Evolutionary conservation across 2,113 vertebrate species (phyloP), one percentile per base, ranked within the genome.

Genomic region (Calyptommatus sinebrachiatus): DNA sequence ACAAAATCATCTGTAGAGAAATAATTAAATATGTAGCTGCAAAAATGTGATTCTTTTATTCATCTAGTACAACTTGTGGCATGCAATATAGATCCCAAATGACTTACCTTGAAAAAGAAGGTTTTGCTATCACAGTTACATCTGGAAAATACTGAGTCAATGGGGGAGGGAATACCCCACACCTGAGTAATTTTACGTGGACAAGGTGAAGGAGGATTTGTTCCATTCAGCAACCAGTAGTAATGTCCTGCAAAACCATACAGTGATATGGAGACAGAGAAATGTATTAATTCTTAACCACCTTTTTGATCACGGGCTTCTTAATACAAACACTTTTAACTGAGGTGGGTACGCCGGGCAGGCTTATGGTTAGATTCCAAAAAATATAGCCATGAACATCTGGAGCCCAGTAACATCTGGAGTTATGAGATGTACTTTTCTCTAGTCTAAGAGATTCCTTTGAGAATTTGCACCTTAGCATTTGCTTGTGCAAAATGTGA

Each of bases 51-150:
- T 12, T 4, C 48, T 57, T 50, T 10, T 50, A 26, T 50, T 41
- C 2, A 18, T 20, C 60, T 74, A 12, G 20, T 60, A n/a, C 11
- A 61, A 20, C 53, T 4, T 18, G 12, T 57, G 14, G 14, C 53
- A 21, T 7, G 31, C 10, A 62, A 2, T n/a, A 35, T 48, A 21
- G 76, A 57, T 60, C 57, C 24, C 75, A 24, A 41, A 74, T 76
- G 50, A 62, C 85, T 67, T 89, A 99, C 98, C 96, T 97, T 99
- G 81, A 99, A 94, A 90, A 99, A 97, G 92, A 98, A 99, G 4
- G 96, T 99, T 87, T 98, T 98, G 4, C 97, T 96, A 26, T 97
- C 95, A 80, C 98, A 99, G 92, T 98, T 99, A 88, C 98, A 99
- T 87, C 98, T 95, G 28, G 97, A 98, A 90, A 98, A 99, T 79